A percentile compares a stretch with the other conserved stretches of the same genome.
These are phyloP conservation scores for Rhea americana DNA, from an alignment of 2,113 vertebrate genomes.

Conservation along the genomic window DNA sequence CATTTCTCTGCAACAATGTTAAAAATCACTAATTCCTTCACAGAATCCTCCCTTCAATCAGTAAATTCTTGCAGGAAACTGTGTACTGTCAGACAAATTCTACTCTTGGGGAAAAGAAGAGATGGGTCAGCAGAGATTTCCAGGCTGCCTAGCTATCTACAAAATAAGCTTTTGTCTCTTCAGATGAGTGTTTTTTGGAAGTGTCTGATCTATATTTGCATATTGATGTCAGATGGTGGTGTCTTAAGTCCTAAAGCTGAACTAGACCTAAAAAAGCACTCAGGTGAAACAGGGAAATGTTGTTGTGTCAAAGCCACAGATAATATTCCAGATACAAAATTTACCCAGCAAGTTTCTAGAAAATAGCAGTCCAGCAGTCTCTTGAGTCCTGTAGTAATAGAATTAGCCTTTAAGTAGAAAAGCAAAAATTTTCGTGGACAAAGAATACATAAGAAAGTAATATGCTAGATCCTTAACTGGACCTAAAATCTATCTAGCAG, in stretches of 20 bases:
- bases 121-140: neutral
- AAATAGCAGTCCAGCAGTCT: neutral
- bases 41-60: neutral
- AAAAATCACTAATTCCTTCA: neutral
- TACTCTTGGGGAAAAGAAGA: neutral
- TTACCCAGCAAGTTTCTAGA: neutral
- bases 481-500: neutral
- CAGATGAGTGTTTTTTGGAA: neutral
- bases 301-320: neutral
- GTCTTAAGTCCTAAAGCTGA: neutral
- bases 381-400: neutral
- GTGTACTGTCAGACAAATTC: neutral
- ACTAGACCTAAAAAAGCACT: neutral
- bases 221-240: neutral
- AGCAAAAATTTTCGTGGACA: neutral
- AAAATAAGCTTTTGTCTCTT: slow-evolving; percentile 1
- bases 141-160: neutral
- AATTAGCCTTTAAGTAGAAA: neutral
- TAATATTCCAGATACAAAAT: neutral
- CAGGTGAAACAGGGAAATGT: slow-evolving; percentile 27
- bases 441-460: neutral
- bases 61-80: neutral
- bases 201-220: neutral
- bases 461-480: neutral
- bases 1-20: neutral